Percentiles rank a stretch among this genome's conserved stretches.
phyloP scores from a whole-genome alignment of 2,888 invertebrate genomes.

The Deladenus siricidicola region DNA sequence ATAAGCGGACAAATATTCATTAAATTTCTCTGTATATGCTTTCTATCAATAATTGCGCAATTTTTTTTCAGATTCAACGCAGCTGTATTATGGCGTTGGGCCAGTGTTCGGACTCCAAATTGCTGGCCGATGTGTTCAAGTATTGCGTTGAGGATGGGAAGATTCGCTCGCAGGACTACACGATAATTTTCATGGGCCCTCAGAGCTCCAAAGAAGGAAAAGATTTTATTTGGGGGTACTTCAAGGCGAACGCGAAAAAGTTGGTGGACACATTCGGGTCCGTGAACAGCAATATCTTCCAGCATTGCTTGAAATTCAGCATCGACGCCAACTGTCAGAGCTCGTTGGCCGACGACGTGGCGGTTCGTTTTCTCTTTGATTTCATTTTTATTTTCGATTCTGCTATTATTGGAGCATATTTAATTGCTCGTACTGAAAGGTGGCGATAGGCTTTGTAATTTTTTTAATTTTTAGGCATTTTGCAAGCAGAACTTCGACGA shows the following conservation, averaged over 20 bases:
- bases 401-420: not conserved
- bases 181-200: conserved; percentile 28
- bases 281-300: conserved; percentile 43
- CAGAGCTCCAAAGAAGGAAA: conserved; percentile 27
- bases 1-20: no score
- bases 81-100: conserved; percentile 27
- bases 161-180: conserved; percentile 44
- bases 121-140: conserved; percentile 35
- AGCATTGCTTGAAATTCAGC: conserved; percentile 26
- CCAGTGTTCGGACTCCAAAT: conserved; percentile 9
- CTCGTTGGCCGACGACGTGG: conserved; percentile 28
- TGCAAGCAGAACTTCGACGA: conserved; percentile 25
- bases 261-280: conserved; percentile 41
- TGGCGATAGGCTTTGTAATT: not conserved
- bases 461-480: conserved; percentile 13
- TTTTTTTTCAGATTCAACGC: conserved; percentile 40
- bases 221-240: conserved; percentile 42
- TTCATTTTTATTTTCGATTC: not conserved
- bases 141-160: conserved; percentile 43
- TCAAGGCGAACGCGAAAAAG: conserved; percentile 38
- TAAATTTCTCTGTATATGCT: no score
- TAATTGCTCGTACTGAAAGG: conserved; percentile 11
- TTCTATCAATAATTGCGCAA: no score
- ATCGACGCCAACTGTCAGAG: conserved; percentile 23
- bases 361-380: conserved; percentile 16